Base-by-base conservation (phyloP, 2,888 invertebrate genomes). In the Nemapogon koenigi region DNA sequence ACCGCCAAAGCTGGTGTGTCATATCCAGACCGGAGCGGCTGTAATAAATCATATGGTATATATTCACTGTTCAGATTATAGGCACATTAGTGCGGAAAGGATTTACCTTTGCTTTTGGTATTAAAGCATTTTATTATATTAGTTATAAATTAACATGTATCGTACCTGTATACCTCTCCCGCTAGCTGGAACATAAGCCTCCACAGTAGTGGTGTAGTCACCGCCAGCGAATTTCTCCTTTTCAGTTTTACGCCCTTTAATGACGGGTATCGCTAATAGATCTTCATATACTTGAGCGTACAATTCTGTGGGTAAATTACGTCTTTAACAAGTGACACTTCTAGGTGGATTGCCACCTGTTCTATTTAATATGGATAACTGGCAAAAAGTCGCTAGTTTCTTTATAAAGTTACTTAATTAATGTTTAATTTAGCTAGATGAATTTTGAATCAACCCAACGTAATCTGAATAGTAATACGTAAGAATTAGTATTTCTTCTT, bases 161-260 rank as follows among this genome's bases (percentile, higher is more conserved):
- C 8, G 16, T 48, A 85, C 86, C 81, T 94, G 97, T 52, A 98
- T 94, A 1, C 89, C 97, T 29, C 97, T 81, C 0, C 98, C 98
- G 51, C 92, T 96, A 3, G 94, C 94, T 0, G 94, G 88, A 26
- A 99, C 86, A 61, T 90, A 99, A 0, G 93, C 97, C 69, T 99
- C 99, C 3, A 97, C 94, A 0, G 99, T 98, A 4, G 96, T 94
- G 4, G 98, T 98, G 62, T 94, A 98, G 66, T 94, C 92, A 3
- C 94, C 96, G 15, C 99, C 99, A 2, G 99, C 98, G 68, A 99
- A 99, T 67, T 99, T 97, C 69, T 99, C 99, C 68, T 98, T 98
- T 71, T 97, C 96, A 0, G 97, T 97, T 82, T 99, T 99, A 11
- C 90, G 86, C 0, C 96, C 97, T 57, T 87, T 90, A n/a, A 97